Evolutionary conservation across 2,113 vertebrate genomes (phyloP).

Genomic region (Motacilla alba): DNA sequence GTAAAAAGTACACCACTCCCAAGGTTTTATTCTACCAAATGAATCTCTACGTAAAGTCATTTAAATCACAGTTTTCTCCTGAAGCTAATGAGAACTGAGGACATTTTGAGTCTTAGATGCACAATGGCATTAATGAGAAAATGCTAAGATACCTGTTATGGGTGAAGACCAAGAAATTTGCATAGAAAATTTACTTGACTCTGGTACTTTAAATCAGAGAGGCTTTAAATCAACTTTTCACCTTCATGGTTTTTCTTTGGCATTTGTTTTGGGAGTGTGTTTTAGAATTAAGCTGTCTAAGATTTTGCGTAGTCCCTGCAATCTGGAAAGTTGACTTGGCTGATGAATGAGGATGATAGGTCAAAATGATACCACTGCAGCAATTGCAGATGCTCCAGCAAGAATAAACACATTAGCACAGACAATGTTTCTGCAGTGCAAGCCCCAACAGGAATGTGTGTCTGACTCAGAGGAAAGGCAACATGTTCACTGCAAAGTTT

Average conservation of each 20-base stretch:
- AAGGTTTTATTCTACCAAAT: neutral
- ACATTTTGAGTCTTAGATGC: neutral
- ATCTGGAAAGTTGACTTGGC: neutral
- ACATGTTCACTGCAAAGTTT: neutral
- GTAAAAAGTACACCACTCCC: neutral
- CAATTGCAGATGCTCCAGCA: neutral
- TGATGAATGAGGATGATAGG: neutral
- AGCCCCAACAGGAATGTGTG: neutral
- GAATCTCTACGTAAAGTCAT: neutral
- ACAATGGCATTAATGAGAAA: neutral
- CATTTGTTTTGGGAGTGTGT: neutral
- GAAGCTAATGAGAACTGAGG: neutral
- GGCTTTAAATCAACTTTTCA: neutral
- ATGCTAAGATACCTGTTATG: neutral
- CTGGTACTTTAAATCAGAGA: neutral
- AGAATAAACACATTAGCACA: neutral
- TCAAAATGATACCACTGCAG: neutral
- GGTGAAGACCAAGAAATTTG: neutral
- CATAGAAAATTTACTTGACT: neutral
- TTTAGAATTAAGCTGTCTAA: neutral
- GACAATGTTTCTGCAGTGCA: neutral
- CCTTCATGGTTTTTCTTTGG: rapidly evolving
- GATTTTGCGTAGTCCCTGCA: neutral
- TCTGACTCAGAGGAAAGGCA: neutral
- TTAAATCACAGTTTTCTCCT: neutral